phyloP scores from a whole-genome alignment of 2,113 vertebrate species.

The Henicopernis longicauda region DNA sequence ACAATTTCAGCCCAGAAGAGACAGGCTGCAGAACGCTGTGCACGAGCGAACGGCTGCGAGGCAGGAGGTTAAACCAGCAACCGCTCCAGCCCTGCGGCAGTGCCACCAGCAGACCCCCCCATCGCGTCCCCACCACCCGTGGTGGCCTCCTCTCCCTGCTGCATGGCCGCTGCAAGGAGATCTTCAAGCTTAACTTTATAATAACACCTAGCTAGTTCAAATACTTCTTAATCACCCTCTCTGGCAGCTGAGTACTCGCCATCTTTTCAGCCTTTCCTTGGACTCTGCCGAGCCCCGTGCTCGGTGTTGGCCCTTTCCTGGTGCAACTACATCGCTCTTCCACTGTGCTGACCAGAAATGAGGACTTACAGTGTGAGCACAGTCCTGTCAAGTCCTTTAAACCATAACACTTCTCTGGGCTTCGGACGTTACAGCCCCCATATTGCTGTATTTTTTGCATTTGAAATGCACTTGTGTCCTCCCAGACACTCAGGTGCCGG shows the following conservation, averaged over 20 bases:
- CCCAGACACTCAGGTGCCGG: fast-evolving
- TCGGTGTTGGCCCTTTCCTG: not conserved
- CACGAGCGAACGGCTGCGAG: fast-evolving
- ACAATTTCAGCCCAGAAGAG: not conserved
- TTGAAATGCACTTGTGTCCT: not conserved
- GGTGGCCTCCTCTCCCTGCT: fast-evolving
- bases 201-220: not conserved
- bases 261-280: not conserved
- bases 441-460: not conserved
- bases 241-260: not conserved
- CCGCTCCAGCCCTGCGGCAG: not conserved
- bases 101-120: not conserved
- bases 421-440: not conserved
- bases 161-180: not conserved
- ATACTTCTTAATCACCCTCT: not conserved
- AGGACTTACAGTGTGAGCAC: not conserved
- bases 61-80: not conserved
- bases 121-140: fast-evolving
- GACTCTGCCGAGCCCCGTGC: not conserved
- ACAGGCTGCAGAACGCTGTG: too few species aligned
- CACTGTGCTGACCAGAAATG: not conserved
- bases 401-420: not conserved
- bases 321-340: not conserved
- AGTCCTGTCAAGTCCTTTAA: not conserved
- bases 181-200: not conserved